These are phyloP conservation scores for Larimichthys polyactis DNA, from an alignment of 2,113 vertebrate genomes.

Conservation along the genomic window DNA sequence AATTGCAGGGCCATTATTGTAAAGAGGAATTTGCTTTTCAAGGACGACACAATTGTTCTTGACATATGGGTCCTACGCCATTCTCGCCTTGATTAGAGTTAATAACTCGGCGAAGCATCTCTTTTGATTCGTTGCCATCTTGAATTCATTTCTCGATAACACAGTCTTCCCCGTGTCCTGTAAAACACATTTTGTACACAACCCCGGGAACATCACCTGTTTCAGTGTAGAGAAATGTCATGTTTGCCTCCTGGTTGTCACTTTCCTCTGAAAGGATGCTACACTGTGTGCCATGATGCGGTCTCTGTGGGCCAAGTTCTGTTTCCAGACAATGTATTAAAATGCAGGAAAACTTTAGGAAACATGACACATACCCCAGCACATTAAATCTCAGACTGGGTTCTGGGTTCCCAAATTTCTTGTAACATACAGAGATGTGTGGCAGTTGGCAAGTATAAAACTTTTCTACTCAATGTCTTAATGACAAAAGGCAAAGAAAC, in stretches of 20 bases:
- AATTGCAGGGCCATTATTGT: constrained; percentile 32
- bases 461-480: background rate
- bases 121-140: constrained; percentile 15
- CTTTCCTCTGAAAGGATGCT: constrained; percentile 57
- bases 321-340: constrained; percentile 57
- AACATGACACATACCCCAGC: constrained; percentile 58
- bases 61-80: constrained; percentile 35
- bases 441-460: constrained; percentile 25
- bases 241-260: constrained; percentile 67
- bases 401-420: constrained; percentile 14
- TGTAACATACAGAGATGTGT: constrained; percentile 29
- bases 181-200: constrained; percentile 33
- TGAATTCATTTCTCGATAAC: background rate
- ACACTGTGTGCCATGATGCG: constrained; percentile 40
- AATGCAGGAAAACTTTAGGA: constrained; percentile 66
- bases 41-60: constrained; percentile 65
- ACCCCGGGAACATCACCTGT: constrained; percentile 21
- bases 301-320: constrained; percentile 64
- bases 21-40: constrained; percentile 54
- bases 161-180: constrained; percentile 28
- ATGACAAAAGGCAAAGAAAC: constrained; percentile 27
- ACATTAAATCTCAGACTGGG: constrained; percentile 43
- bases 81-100: constrained; percentile 41
- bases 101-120: constrained; percentile 17
- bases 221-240: constrained; percentile 50